Percentiles rank a stretch among this genome's conserved stretches.
phyloP scores from a whole-genome alignment of 2,113 vertebrate genomes.

The Lutjanus erythropterus region DNA sequence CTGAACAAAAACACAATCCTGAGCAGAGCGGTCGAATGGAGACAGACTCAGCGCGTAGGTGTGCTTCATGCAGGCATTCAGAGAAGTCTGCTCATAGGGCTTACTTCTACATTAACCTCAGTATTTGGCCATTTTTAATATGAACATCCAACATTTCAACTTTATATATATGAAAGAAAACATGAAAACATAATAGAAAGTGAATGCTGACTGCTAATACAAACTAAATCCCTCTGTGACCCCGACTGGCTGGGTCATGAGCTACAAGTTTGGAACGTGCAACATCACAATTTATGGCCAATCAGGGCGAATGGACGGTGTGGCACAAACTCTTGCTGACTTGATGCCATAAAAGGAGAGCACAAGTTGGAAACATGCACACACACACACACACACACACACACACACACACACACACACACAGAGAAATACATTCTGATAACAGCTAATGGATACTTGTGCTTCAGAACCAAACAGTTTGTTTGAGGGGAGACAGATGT shows the following conservation, averaged over 20 bases:
- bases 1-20: no score
- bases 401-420: background rate
- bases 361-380: slow-evolving; percentile 4
- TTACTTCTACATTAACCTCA: no score
- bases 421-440: background rate
- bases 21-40: no score
- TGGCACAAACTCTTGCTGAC: slow-evolving; percentile 38
- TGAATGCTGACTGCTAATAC: background rate
- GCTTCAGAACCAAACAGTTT: background rate
- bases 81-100: no score
- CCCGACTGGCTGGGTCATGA: background rate
- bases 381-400: background rate
- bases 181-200: no score
- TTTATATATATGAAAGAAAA: no score
- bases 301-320: slow-evolving; percentile 31
- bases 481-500: background rate
- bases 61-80: no score
- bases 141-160: no score
- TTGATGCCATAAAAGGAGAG: slow-evolving; percentile 44
- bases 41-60: no score
- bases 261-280: slow-evolving; percentile 1
- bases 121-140: no score
- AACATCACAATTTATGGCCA: slow-evolving; percentile 33
- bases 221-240: slow-evolving; percentile 2
- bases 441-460: background rate